Conservation (phyloP, 2,113 vertebrate genomes). For the Chiloscyllium plagiosum region DNA sequence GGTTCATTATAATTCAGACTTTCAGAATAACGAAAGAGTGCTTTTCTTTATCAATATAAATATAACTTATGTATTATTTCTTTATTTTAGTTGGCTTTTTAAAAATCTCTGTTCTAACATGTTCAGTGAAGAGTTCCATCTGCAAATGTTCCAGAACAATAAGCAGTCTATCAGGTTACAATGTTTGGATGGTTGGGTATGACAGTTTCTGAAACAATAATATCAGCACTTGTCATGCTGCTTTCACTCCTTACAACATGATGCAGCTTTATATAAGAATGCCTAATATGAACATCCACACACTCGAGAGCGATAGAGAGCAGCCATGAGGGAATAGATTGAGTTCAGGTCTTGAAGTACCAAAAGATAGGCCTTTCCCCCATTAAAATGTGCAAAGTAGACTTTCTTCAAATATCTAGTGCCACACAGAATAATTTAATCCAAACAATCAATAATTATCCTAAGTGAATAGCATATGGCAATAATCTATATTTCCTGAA, state of each 20-base stretch:
- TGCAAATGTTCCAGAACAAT: neutral
- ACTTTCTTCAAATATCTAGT: neutral
- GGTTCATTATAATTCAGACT: neutral
- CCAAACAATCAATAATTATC: neutral
- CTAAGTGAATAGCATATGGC: neutral
- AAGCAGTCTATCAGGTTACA: neutral
- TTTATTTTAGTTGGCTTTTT: too few species aligned
- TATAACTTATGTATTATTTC: neutral
- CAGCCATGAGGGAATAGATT: neutral
- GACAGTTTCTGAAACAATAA: neutral
- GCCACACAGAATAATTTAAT: slow-evolving; percentile 1
- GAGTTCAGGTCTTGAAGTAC: neutral
- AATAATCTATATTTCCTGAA: neutral
- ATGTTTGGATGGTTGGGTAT: neutral
- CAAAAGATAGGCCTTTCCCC: neutral
- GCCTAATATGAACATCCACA: neutral
- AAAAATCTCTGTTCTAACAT: neutral
- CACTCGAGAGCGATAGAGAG: too few species aligned
- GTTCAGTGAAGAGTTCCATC: neutral
- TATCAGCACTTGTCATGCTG: neutral
- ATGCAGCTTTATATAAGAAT: neutral
- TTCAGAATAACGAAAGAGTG: neutral
- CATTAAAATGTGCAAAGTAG: neutral
- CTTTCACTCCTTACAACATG: neutral
- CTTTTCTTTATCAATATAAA: neutral